phyloP scores from a whole-genome alignment of 2,113 vertebrate species.

The Mixornis gularis region DNA sequence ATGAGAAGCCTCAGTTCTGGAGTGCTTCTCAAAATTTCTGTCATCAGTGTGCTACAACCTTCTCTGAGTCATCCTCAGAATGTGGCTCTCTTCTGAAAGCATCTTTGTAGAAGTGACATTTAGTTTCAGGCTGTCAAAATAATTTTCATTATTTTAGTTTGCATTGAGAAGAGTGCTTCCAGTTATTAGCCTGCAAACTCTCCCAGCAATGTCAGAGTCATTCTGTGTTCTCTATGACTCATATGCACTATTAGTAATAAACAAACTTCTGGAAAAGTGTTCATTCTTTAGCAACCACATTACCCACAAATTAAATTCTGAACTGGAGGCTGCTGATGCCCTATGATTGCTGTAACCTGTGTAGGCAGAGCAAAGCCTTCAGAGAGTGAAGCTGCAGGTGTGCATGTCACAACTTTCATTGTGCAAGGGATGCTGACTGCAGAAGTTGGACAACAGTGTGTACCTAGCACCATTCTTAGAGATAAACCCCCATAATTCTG shows the following conservation, averaged over 20 bases:
- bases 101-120: conserved; percentile 16
- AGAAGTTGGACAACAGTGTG: not conserved
- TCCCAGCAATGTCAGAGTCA: not conserved
- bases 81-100: not conserved
- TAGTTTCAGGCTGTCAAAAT: conserved; percentile 2
- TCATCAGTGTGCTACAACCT: not conserved
- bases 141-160: not conserved
- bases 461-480: rapidly evolving
- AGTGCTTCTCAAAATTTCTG: not conserved
- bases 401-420: rapidly evolving
- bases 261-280: not conserved
- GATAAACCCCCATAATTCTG: not conserved
- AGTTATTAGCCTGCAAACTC: not conserved
- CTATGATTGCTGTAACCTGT: not conserved
- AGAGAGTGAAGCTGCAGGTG: rapidly evolving
- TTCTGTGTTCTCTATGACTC: not conserved
- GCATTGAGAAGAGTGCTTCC: not conserved
- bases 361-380: not conserved
- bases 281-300: not conserved
- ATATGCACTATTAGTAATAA: not conserved
- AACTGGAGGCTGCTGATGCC: not conserved
- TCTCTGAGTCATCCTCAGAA: not conserved
- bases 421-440: not conserved
- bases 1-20: not conserved
- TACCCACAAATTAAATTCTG: not conserved